Conservation (phyloP, 2,113 vertebrate genomes). For the Chaetodon trifascialis region DNA sequence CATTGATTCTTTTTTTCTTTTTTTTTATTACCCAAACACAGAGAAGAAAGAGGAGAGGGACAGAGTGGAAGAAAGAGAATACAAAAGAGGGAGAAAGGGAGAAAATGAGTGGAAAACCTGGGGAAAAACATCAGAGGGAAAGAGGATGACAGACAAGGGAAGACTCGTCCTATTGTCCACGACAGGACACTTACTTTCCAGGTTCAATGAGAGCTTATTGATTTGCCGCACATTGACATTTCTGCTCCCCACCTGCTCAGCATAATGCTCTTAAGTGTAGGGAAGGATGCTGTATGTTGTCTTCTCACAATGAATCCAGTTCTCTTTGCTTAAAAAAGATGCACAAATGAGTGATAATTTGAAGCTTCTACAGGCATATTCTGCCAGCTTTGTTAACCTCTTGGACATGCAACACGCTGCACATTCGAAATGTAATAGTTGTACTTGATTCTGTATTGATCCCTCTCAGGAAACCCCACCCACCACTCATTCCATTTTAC, state of each 20-base stretch:
- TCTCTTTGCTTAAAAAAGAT: constrained; percentile 16
- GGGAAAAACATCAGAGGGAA: not conserved
- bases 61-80: not conserved
- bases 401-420: constrained; percentile 11
- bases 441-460: constrained; percentile 46
- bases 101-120: constrained; percentile 4
- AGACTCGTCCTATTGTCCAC: constrained; percentile 33
- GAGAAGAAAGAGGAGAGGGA: constrained; percentile 9
- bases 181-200: constrained; percentile 37
- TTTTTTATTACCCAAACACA: constrained; percentile 67
- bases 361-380: constrained; percentile 7
- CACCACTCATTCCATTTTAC: constrained; percentile 24
- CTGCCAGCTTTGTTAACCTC: not conserved
- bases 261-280: constrained; percentile 29
- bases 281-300: not conserved
- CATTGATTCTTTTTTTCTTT: constrained; percentile 65
- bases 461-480: constrained; percentile 14
- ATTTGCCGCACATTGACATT: constrained; percentile 54
- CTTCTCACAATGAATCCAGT: constrained; percentile 1
- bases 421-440: constrained; percentile 28
- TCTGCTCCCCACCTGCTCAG: constrained; percentile 43
- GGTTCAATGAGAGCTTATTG: constrained; percentile 54
- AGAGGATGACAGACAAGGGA: constrained; percentile 4
- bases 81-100: constrained; percentile 13
- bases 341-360: constrained; percentile 8